Percentiles rank a stretch among this genome's conserved stretches.
phyloP scores from a whole-genome alignment of 2,797 vertebrate genomes.

The Mionectes olivaceus region DNA sequence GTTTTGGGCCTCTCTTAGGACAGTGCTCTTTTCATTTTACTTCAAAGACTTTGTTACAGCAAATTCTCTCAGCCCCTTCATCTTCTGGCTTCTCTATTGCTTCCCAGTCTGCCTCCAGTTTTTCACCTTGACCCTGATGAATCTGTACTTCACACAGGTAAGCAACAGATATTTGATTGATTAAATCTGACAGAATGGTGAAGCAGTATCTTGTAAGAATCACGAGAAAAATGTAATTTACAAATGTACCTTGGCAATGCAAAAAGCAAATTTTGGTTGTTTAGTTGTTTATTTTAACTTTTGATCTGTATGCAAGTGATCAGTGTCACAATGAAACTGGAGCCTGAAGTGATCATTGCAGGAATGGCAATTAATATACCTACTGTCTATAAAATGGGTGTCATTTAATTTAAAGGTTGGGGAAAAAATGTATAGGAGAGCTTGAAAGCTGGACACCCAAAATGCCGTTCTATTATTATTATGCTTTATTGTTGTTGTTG shows the following conservation, averaged over 20 bases:
- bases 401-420: not conserved
- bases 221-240: not conserved
- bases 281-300: not conserved
- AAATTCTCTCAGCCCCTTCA: slow-evolving; percentile 89
- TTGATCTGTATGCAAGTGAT: not conserved
- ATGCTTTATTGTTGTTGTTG: not conserved
- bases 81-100: slow-evolving; percentile 98
- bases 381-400: not conserved
- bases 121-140: slow-evolving; percentile 96
- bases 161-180: slow-evolving; percentile 52
- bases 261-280: not conserved
- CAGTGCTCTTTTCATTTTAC: slow-evolving; percentile 97
- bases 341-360: not conserved
- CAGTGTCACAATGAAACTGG: not conserved
- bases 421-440: not conserved
- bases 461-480: not conserved
- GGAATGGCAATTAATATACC: not conserved
- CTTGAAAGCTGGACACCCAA: not conserved
- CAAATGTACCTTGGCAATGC: not conserved
- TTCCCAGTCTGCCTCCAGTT: slow-evolving; percentile 97
- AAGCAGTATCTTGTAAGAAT: not conserved
- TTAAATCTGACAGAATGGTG: slow-evolving; percentile 1
- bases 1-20: slow-evolving; percentile 93
- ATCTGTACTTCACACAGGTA: slow-evolving; percentile 97
- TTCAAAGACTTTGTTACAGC: slow-evolving; percentile 91